Evolutionary conservation across 2,888 invertebrate genomes (phyloP), one percentile per base, ranked within the genome.

Genomic region (Metellina segmentata): DNA sequence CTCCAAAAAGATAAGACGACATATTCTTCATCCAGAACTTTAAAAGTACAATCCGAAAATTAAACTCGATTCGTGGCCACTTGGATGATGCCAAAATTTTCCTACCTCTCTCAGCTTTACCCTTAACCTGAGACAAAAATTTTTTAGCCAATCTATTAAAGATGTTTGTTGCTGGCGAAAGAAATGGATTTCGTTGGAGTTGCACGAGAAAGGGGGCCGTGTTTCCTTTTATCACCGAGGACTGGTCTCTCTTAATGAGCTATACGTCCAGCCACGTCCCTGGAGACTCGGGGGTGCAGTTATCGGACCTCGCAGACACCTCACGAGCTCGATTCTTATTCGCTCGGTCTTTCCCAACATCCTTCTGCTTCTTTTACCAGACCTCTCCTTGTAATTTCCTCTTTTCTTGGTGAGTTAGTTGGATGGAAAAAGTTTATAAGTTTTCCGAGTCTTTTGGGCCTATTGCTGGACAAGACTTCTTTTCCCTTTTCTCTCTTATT

Each of bases 241-340:
- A 69, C 74, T 77, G 83, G 89, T 34, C 81, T 49, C 53, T 81
- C 81, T 83, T 91, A 91, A 91, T 88, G 91, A 91, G 87, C 91
- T 83, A 79, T 91, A 85, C 78, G 71, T 61, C 70, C 51, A 53
- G 81, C 49, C 34, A 16, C 20, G 49, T 91, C 91, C 87, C 91
- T 7, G 20, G 77, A 48, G 91, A 86, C 71, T n/a, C 75, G 49
- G 48, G 20, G 52, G 83, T 49, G 79, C 89, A 90, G 89, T 90
- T 90, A 90, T 90, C 89, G 89, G 89, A 78, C 85, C 89, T 72
- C 9, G 77, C 89, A 87, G 79, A 79, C 85, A 90, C 85, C 89
- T 74, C 71, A 19, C 48, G 19, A 51, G 83, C 52, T 51, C 86
- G 49, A 78, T 78, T 90, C 85, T 79, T 78, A 85, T 85, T 79